These are phyloP conservation scores for Halichoeres trimaculatus DNA, from an alignment of 2,113 vertebrate species.

Conservation along the genomic window DNA sequence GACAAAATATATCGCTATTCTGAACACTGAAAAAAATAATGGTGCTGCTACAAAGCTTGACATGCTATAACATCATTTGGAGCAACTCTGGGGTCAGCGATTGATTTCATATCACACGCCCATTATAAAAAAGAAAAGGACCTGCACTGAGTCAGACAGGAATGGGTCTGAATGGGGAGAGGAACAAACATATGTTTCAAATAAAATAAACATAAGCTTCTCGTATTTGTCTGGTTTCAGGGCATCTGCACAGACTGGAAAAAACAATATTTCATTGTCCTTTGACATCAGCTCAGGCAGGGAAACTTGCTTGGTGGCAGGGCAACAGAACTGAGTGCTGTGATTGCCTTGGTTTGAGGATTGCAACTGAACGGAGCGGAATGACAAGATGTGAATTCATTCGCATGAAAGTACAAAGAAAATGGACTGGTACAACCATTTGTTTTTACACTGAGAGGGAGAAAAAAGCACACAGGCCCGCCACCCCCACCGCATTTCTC, in stretches of 20 bases:
- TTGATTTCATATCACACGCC: too few species aligned
- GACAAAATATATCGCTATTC: too few species aligned
- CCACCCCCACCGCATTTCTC: constrained; percentile 52
- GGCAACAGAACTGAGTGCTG: constrained; percentile 12
- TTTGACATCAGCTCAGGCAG: constrained; percentile 16
- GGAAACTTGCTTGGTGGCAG: neutral
- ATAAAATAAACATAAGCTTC: neutral
- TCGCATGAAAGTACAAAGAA: constrained; percentile 61
- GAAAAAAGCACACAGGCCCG: constrained; percentile 5
- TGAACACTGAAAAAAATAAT: too few species aligned
- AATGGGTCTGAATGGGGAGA: neutral
- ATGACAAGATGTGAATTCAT: constrained; percentile 57
- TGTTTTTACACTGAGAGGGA: constrained; percentile 52
- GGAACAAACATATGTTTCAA: too few species aligned
- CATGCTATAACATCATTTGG: too few species aligned
- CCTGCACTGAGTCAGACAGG: neutral
- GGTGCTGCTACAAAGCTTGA: too few species aligned
- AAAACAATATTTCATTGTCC: neutral
- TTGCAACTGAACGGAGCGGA: constrained; percentile 37
- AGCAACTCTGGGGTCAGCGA: too few species aligned
- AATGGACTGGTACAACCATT: constrained; percentile 61
- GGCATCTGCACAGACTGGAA: constrained; percentile 14
- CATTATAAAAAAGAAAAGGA: too few species aligned
- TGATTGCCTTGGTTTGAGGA: constrained; percentile 47
- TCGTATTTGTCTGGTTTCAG: neutral